A percentile compares a stretch with the other conserved stretches of the same genome.
Evolutionary conservation across 2,888 invertebrate genomes (phyloP).

Genomic region (Tanypteryx hageni): DNA sequence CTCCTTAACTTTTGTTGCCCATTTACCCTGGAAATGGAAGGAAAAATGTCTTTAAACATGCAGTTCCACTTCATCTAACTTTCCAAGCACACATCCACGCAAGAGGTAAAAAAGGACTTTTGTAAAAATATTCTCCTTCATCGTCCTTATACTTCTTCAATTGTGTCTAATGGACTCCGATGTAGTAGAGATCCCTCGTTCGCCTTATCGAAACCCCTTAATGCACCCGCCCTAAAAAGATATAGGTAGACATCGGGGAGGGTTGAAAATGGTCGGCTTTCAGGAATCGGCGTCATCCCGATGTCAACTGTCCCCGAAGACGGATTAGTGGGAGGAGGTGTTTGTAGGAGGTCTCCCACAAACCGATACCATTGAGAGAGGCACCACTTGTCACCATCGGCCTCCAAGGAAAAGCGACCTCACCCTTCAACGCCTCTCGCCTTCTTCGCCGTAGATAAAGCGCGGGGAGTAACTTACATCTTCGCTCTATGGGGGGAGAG

Average conservation of each 20-base stretch:
- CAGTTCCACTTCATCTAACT: neutral
- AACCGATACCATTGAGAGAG: conserved; percentile 33
- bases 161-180: conserved; percentile 45
- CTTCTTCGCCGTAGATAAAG: conserved; percentile 17
- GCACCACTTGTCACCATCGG: conserved; percentile 34
- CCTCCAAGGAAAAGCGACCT: neutral
- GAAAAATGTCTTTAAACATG: neutral
- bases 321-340: conserved; percentile 28
- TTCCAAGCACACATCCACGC: conserved; percentile 1
- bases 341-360: neutral
- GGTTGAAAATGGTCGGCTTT: neutral
- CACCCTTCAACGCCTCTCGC: neutral
- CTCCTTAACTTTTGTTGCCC: neutral
- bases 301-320: conserved; percentile 23
- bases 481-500: neutral
- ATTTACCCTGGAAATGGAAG: neutral
- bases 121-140: neutral
- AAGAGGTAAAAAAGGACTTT: neutral
- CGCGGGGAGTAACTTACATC: conserved; percentile 27
- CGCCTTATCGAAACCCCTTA: conserved; percentile 37
- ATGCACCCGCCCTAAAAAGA: conserved; percentile 52
- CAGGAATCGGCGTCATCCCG: conserved; percentile 16
- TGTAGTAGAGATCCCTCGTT: conserved; percentile 43
- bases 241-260: neutral
- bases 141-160: conserved; percentile 18